Evolutionary conservation across 2,797 vertebrate genomes (phyloP), one percentile per base, ranked within the genome.

Genomic region (Pygocentrus nattereri): DNA sequence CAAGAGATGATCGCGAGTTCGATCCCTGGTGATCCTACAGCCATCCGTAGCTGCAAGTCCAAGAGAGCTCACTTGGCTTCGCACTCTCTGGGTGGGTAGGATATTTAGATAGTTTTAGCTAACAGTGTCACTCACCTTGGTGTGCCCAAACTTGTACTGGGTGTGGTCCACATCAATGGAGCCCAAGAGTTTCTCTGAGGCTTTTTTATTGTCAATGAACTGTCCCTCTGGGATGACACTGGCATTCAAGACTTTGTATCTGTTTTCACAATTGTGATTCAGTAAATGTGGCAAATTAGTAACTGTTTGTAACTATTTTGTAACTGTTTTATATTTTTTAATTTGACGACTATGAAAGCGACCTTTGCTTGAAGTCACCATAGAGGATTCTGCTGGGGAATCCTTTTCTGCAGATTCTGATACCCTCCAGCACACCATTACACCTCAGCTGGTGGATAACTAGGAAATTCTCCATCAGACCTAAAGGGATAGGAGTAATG

Each of bases 61-160:
- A n/a, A n/a, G n/a, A n/a, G n/a, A n/a, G n/a, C n/a, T n/a, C n/a
- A n/a, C n/a, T n/a, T n/a, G n/a, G n/a, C n/a, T n/a, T n/a, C n/a
- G n/a, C n/a, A n/a, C n/a, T n/a, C n/a, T n/a, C n/a, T n/a, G n/a
- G n/a, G n/a, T n/a, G n/a, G n/a, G n/a, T n/a, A n/a, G n/a, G n/a
- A n/a, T n/a, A n/a, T n/a, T n/a, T n/a, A n/a, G n/a, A n/a, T n/a
- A n/a, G 41, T 44, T 4, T 44, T 44, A 44, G 1, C 8, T 34
- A 34, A 47, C 4, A 52, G 18, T 74, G 25, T 50, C n/a, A 34
- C 10, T 56, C 94, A 97, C 96, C 95, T 97, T 97, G 8, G 96
- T 97, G 88, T 97, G 96, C 1, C 96, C 96, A 91, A 97, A 96
- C 81, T 92, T 97, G 86, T 97, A 97, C 87, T 97, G 96, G 44